These are phyloP conservation scores for Lophotriccus pileatus DNA, from an alignment of 2,797 vertebrate species.

Conservation along the genomic window DNA sequence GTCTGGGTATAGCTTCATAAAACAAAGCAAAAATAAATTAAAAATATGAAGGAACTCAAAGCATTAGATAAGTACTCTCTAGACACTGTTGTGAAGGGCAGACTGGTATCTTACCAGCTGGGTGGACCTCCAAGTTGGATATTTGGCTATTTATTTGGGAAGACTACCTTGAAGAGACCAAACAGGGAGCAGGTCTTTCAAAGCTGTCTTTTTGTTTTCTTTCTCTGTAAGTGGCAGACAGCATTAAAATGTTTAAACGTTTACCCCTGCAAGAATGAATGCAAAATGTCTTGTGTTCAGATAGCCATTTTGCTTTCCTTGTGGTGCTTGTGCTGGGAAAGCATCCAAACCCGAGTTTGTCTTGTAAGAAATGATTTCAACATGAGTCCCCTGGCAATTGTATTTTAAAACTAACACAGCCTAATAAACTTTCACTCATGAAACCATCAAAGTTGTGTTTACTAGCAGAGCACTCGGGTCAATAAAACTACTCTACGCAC, in stretches of 20 bases:
- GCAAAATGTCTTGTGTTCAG: not conserved
- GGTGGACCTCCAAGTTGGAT: not conserved
- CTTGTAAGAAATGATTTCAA: constrained; percentile 56
- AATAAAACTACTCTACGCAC: constrained; percentile 59
- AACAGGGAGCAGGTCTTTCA: not conserved
- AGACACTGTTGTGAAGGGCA: not conserved
- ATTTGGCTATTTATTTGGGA: not conserved
- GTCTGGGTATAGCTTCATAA: not conserved
- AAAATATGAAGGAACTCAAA: not conserved
- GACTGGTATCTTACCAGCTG: not conserved
- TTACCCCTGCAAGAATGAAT: not conserved
- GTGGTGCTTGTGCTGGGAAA: constrained; percentile 43
- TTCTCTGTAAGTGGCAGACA: not conserved
- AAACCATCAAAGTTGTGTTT: constrained; percentile 64
- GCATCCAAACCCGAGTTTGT: constrained; percentile 32
- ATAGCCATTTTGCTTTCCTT: constrained; percentile 32
- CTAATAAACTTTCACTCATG: constrained; percentile 66
- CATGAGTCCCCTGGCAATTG: constrained; percentile 46
- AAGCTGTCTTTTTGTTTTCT: not conserved
- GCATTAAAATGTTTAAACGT: not conserved
- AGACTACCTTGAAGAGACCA: not conserved
- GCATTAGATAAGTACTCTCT: not conserved
- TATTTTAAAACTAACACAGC: constrained; percentile 61
- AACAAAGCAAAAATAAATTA: not conserved
- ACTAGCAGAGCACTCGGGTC: constrained; percentile 51